These are phyloP conservation scores for Pogonomyrmex barbatus DNA, from an alignment of 1,140 invertebrate species.

Conservation along the genomic window DNA sequence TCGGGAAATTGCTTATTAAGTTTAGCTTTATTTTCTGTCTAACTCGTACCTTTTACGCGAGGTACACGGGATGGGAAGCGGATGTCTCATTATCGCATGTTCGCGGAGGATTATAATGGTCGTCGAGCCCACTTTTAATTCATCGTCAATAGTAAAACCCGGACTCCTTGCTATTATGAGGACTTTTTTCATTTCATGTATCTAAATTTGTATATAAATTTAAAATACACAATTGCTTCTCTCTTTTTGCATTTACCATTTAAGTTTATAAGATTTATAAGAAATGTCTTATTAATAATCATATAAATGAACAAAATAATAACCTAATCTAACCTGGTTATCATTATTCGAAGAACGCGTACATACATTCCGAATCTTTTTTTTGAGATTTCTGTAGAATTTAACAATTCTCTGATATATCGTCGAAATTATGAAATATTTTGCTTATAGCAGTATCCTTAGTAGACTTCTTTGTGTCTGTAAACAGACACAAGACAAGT, in stretches of 20 bases:
- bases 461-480: background rate
- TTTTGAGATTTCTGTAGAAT: conserved; percentile 27
- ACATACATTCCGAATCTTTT: conserved; percentile 1
- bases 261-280: background rate
- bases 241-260: background rate
- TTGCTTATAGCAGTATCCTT: background rate
- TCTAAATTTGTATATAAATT: conserved; percentile 30
- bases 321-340: conserved; percentile 34
- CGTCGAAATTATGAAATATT: conserved; percentile 49
- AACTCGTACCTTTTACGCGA: conserved; percentile 1
- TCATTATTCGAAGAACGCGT: background rate
- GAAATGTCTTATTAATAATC: background rate
- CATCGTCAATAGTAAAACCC: background rate
- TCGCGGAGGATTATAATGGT: conserved; percentile 77
- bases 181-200: conserved; percentile 52
- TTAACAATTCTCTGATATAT: conserved; percentile 30
- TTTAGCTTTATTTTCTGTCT: background rate
- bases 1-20: background rate
- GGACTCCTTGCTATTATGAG: conserved; percentile 75
- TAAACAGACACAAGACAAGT: background rate
- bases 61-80: conserved; percentile 22
- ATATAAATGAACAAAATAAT: background rate
- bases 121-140: conserved; percentile 75
- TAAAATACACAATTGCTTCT: background rate
- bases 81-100: conserved; percentile 54